A percentile compares a stretch with the other conserved stretches of the same genome.
Evolutionary conservation across 2,797 vertebrate genomes (phyloP).

Genomic region (Protonibea diacanthus): DNA sequence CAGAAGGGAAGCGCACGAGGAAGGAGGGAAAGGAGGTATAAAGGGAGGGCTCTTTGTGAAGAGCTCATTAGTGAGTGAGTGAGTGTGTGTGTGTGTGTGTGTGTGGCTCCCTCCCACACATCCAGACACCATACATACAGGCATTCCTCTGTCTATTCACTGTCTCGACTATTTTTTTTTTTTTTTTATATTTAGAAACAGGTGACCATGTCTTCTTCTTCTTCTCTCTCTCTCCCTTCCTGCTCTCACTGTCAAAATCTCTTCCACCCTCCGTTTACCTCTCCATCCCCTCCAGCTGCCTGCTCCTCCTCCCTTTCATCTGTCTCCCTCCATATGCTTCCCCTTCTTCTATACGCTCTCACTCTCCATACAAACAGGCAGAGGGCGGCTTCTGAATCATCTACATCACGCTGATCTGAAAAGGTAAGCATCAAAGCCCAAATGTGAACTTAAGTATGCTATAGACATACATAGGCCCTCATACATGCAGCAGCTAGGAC

Average conservation of each 20-base stretch:
- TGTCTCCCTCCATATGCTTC: conserved; percentile 3
- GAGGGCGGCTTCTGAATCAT: not conserved
- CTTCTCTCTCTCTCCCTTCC: not conserved
- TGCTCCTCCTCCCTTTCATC: conserved; percentile 8
- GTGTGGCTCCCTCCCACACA: conserved; percentile 43
- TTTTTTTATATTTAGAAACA: conserved; percentile 33
- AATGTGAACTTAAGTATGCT: not conserved
- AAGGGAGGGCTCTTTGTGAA: conserved; percentile 48
- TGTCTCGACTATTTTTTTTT: conserved; percentile 7
- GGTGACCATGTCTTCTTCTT: conserved; percentile 1
- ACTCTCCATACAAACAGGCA: not conserved
- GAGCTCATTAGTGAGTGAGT: conserved; percentile 56
- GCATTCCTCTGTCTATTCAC: conserved; percentile 37
- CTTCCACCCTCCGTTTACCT: conserved; percentile 19
- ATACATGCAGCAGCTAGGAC: no score
- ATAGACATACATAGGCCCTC: no score
- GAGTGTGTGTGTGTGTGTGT: not conserved
- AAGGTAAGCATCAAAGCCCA: not conserved
- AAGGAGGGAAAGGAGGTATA: conserved; percentile 20
- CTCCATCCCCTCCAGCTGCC: conserved; percentile 12
- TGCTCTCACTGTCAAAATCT: conserved; percentile 24
- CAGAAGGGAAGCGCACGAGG: conserved; percentile 1
- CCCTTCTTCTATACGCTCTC: not conserved
- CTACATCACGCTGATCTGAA: not conserved
- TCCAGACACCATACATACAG: conserved; percentile 46